Base-by-base conservation (phyloP, 1,140 invertebrate genomes). In the Pteromalus puparum region DNA sequence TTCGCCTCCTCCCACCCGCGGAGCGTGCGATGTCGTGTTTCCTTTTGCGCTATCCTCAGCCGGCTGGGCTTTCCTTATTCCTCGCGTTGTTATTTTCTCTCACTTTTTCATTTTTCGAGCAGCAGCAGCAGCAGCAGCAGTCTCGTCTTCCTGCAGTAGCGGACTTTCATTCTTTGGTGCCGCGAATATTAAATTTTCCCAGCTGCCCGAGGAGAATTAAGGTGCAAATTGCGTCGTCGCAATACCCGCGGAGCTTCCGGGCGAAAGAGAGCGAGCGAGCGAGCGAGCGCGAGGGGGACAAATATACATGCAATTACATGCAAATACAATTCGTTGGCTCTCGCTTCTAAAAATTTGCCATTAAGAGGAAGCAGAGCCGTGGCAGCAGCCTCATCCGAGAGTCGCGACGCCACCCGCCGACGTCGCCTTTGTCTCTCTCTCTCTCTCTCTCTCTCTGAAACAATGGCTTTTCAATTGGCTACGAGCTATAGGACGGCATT, bases 291-390 rank as follows among this genome's bases (percentile, higher is more conserved):
- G 28, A 46, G n/a, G 24, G 2, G 21, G 48, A 74, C 46, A 80
- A 80, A 85, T 85, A 85, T 67, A 84, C 82, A 80, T 80, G 82
- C 72, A 85, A 85, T 85, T 81, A 85, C 83, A 85, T 85, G 83
- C 78, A 85, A 85, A 85, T 85, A 85, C 72, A 85, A 85, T 81
- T 81, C 78, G 73, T 34, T 42, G 30, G 65, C 34, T 76, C 21
- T 18, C 34, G n/a, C 68, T 79, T 42, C 48, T 18, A 80, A 80
- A 84, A 84, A 84, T 84, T 84, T 13, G 21, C 46, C 28, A 72
- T 83, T 83, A 70, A 83, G 68, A 18, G 61, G 42, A 1, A 48
- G 28, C 21, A n/a, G 10, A 6, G 7, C n/a, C 30, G 4, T 0
- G 26, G 6, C 26, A 28, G 21, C n/a, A 28, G 21, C n/a, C 3